Conservation (phyloP, 2,888 invertebrate genomes). For the Tenthredo mesomela region DNA sequence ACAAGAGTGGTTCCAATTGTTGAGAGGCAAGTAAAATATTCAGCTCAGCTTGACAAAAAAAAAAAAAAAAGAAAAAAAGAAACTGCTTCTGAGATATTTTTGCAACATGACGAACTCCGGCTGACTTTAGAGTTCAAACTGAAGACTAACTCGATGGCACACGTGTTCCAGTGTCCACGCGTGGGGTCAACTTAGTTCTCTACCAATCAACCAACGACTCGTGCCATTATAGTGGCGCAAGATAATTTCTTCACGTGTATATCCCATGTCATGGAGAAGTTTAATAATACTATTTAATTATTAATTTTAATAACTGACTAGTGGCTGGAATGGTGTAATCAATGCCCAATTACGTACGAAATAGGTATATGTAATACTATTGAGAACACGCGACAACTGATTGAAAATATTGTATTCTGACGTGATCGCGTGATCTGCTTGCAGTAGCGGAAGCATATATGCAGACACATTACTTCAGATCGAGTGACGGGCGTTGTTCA, state of each 20-base stretch:
- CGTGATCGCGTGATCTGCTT: conserved; percentile 23
- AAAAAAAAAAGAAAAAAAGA: not conserved
- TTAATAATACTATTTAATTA: conserved; percentile 12
- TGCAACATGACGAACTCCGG: conserved; percentile 32
- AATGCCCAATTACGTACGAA: not conserved
- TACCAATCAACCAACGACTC: conserved; percentile 33
- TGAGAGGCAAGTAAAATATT: not conserved
- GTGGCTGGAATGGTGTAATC: not conserved
- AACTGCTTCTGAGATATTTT: not conserved
- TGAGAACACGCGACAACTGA: not conserved
- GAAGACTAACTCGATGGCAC: conserved; percentile 15
- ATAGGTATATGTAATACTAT: not conserved
- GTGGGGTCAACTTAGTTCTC: conserved; percentile 43
- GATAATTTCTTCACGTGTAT: conserved; percentile 30
- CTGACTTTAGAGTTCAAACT: conserved; percentile 15
- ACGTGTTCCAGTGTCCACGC: conserved; percentile 43
- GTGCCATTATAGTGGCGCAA: conserved; percentile 35
- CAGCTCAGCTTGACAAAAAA: not conserved
- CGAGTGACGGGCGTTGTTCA: conserved; percentile 41
- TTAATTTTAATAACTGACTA: not conserved
- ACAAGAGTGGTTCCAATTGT: not conserved
- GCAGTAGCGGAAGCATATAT: conserved; percentile 20
- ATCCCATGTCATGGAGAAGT: not conserved
- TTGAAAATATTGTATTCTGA: not conserved
- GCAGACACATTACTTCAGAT: not conserved